Conservation (phyloP, 2,888 invertebrate genomes). For the Eudasyphora cyanicolor region DNA sequence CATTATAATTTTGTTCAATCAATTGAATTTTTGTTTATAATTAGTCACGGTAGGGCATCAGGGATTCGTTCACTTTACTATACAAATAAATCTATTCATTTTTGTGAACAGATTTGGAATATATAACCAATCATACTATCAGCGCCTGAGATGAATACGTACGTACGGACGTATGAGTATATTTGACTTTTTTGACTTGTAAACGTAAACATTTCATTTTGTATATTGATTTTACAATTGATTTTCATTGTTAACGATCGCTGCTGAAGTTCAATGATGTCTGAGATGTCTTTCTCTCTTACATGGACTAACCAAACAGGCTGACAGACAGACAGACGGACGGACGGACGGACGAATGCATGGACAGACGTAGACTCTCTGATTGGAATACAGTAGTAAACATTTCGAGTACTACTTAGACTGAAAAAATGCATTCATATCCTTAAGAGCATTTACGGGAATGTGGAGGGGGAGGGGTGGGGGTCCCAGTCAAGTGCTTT, state of each 20-base stretch:
- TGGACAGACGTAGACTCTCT: not conserved
- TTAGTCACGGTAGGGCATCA: not conserved
- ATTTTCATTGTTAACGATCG: constrained; percentile 22
- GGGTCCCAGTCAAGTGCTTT: constrained; percentile 29
- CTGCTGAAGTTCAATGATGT: not conserved
- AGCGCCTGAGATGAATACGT: constrained; percentile 40
- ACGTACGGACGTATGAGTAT: no score
- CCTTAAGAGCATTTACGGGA: not conserved
- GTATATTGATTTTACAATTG: constrained; percentile 43
- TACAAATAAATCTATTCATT: not conserved
- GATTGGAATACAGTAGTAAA: not conserved
- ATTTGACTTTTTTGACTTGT: constrained; percentile 59
- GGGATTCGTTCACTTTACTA: not conserved
- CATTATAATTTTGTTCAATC: no score
- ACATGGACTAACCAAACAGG: not conserved
- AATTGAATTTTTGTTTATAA: no score
- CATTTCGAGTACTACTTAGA: not conserved
- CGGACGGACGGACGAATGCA: no score
- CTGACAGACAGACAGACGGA: not conserved
- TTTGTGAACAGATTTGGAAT: not conserved
- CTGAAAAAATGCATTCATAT: not conserved
- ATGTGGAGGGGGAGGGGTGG: not conserved
- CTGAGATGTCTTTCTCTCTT: not conserved
- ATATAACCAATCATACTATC: constrained; percentile 15
- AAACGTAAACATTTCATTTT: constrained; percentile 47